These are phyloP conservation scores for Himalopsyche japonica DNA, from an alignment of 2,888 invertebrate species.

Conservation along the genomic window DNA sequence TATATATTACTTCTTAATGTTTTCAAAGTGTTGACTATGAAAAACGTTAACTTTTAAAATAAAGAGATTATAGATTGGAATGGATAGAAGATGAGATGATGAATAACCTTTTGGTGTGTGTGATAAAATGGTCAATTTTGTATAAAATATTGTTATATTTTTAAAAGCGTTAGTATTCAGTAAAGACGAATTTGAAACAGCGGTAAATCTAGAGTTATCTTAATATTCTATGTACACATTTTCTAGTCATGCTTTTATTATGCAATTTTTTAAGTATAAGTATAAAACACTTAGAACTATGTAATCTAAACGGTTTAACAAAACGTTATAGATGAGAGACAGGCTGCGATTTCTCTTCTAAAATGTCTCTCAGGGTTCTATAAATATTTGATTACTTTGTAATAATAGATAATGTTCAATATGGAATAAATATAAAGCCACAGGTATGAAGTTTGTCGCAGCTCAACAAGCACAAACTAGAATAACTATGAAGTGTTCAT, in stretches of 20 bases:
- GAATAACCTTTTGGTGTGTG: not conserved
- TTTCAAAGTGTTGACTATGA: not conserved
- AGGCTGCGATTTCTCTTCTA: conserved; percentile 12
- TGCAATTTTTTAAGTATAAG: conserved; percentile 36
- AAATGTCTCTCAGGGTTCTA: conserved; percentile 13
- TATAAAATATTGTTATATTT: conserved; percentile 19
- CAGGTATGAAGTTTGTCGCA: not conserved
- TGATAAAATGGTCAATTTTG: conserved; percentile 23
- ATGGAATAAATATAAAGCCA: conserved; percentile 12
- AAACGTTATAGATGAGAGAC: conserved; percentile 20
- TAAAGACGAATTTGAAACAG: conserved; percentile 39
- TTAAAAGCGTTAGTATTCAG: conserved; percentile 33
- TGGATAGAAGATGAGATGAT: not conserved
- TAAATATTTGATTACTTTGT: conserved; percentile 13
- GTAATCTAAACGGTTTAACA: conserved; percentile 39
- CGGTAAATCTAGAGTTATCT: conserved; percentile 35
- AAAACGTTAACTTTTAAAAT: not conserved
- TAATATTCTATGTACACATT: conserved; percentile 39
- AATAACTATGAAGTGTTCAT: not conserved
- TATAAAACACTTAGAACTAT: conserved; percentile 41
- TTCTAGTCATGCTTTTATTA: conserved; percentile 39
- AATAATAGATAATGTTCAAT: conserved; percentile 10
- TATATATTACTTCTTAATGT: no score
- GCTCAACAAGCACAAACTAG: not conserved
- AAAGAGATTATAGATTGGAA: not conserved